Conservation (phyloP, 2,888 invertebrate genomes). For the Theodoxus fluviatilis region DNA sequence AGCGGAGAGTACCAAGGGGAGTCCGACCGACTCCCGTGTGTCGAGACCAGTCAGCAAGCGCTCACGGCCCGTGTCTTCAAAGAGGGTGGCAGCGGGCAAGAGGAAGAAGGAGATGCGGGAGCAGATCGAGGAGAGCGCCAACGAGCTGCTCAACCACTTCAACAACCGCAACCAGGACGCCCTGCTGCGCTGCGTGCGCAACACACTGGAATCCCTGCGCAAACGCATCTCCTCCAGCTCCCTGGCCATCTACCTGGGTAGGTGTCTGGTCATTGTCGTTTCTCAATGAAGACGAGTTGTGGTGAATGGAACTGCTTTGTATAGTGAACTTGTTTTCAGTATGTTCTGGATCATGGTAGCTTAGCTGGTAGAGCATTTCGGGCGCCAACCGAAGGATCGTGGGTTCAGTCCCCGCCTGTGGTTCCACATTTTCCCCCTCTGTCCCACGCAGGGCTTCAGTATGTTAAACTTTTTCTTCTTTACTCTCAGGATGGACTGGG, state of each 20-base stretch:
- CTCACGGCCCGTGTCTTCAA: slow-evolving; percentile 53
- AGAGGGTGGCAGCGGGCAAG: slow-evolving; percentile 52
- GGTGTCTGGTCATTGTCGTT: slow-evolving; percentile 23
- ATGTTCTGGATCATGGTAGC: too few species aligned
- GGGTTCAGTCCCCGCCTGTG: too few species aligned
- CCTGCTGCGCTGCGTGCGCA: slow-evolving; percentile 82
- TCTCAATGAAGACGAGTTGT: too few species aligned
- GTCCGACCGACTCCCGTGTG: slow-evolving; percentile 14
- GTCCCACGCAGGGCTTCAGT: too few species aligned
- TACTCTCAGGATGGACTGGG: too few species aligned
- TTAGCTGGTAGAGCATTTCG: too few species aligned
- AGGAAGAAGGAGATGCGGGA: slow-evolving; percentile 59
- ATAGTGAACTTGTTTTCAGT: too few species aligned
- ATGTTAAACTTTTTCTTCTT: too few species aligned
- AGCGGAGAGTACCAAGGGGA: too few species aligned
- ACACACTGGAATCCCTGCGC: slow-evolving; percentile 81
- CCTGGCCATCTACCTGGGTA: slow-evolving; percentile 62
- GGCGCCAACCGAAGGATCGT: too few species aligned
- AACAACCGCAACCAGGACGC: slow-evolving; percentile 91
- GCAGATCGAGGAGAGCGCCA: slow-evolving; percentile 76
- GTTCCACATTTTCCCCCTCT: too few species aligned
- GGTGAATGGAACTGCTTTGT: too few species aligned
- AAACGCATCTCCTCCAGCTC: slow-evolving; percentile 69
- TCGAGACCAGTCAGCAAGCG: slow-evolving; percentile 39
- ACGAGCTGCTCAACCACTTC: slow-evolving; percentile 89